Base-by-base conservation (phyloP, 2,888 invertebrate species). In the Netelia fuscicornis region DNA sequence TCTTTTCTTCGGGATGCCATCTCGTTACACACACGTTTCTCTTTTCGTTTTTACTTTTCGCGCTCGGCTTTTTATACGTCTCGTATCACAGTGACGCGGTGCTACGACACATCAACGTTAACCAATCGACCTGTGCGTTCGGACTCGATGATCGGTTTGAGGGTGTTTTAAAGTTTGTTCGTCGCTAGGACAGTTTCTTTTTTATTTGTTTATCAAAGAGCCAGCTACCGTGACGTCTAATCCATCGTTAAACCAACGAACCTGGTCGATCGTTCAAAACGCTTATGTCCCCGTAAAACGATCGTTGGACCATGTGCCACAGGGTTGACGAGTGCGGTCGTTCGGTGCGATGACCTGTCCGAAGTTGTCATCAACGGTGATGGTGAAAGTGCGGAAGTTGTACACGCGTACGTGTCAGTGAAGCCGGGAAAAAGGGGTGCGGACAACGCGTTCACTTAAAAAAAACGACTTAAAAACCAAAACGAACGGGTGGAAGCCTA, bases 321-420 rank as follows among this genome's bases (percentile, higher is more conserved):
- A 54, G 25, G 37, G 37, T 20, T 56, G 71, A 65, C 72, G 70
- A 79, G 86, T 79, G 72, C 62, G 37, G 25, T 56, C 77, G 58
- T 58, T 60, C 75, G 42, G 48, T 70, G 74, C 72, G 80, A 80
- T 85, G 82, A 80, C 82, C 79, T 65, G 54, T 72, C 60, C 52
- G 48, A 67, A 71, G 74, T 64, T 60, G 67, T 77, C 62, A 20
- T 17, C 10, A 17, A 56, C 56, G 42, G 60, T 76, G 78, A 79
- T 70, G 82, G 76, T 82, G 83, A 78, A 79, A 85, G 85, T 85
- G 85, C 54, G 17, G 48, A 48, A 54, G 64, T 62, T 65, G 58
- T 44, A 64, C n/a, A 25, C n/a, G 70, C 70, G 52, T 23, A 23
- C 13, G 48, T 48, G 9, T 71, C 78, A 79, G 79, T 82, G 75